Evolutionary conservation across 2,888 invertebrate genomes (phyloP).

Genomic region (Synanthedon vespiformis): DNA sequence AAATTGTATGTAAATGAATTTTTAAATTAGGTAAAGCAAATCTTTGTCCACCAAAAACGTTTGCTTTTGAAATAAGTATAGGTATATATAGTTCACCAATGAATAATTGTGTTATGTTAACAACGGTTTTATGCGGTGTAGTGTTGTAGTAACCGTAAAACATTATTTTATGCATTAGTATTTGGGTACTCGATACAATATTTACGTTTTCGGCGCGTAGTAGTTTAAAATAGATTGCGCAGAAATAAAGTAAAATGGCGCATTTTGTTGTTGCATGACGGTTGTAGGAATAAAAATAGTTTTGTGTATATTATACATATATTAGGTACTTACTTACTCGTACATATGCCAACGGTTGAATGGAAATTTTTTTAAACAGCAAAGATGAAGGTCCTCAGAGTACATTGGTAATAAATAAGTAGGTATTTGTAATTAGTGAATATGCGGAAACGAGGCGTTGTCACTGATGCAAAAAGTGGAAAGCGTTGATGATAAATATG

Average conservation of each 20-base stretch:
- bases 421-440: too few species aligned
- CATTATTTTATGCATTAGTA: background rate
- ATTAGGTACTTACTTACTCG: too few species aligned
- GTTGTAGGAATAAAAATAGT: constrained; percentile 4
- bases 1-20: constrained; percentile 10
- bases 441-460: background rate
- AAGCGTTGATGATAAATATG: background rate
- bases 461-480: background rate
- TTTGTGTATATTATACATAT: background rate
- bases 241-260: constrained; percentile 5
- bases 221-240: constrained; percentile 9
- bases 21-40: constrained; percentile 12
- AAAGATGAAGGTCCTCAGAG: background rate
- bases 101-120: too few species aligned
- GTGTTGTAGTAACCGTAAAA: too few species aligned
- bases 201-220: constrained; percentile 14
- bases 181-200: constrained; percentile 10
- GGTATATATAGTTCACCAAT: background rate
- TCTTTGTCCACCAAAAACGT: constrained; percentile 7
- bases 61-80: background rate
- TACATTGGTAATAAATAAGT: too few species aligned
- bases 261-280: constrained; percentile 3
- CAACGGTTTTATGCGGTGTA: too few species aligned
- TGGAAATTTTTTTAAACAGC: constrained; percentile 3
- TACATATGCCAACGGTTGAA: constrained; percentile 1